Percentiles rank a stretch among this genome's conserved stretches.
Conservation (phyloP, 2,888 invertebrate species). For the Temnothorax rugatulus region DNA sequence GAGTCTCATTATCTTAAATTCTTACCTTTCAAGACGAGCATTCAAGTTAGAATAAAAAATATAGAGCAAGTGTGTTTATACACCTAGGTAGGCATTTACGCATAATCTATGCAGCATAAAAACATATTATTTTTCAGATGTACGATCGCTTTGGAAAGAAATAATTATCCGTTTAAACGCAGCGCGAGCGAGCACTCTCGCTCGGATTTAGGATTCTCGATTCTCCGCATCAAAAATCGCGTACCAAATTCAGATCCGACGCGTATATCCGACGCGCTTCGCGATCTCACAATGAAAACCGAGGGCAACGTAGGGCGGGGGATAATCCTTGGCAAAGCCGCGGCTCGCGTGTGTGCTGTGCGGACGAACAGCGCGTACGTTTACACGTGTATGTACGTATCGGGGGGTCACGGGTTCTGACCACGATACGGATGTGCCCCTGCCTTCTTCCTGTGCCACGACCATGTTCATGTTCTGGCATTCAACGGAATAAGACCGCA, state of each 20-base stretch:
- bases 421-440: slow-evolving; percentile 86
- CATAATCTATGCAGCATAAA: background rate
- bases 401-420: slow-evolving; percentile 86
- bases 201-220: slow-evolving; percentile 2
- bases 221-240: slow-evolving; percentile 31
- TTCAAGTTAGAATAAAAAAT: background rate
- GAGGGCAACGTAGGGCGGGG: slow-evolving; percentile 67
- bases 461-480: slow-evolving; percentile 81
- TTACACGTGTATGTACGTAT: slow-evolving; percentile 67
- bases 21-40: background rate
- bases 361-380: slow-evolving; percentile 72
- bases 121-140: background rate
- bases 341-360: slow-evolving; percentile 73
- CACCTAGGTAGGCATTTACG: background rate
- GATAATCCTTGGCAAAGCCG: slow-evolving; percentile 84
- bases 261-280: slow-evolving; percentile 28
- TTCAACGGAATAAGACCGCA: slow-evolving; percentile 82
- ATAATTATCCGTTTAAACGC: slow-evolving; percentile 31
- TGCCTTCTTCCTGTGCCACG: slow-evolving; percentile 86
- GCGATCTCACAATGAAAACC: slow-evolving; percentile 46
- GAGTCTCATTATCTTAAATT: background rate
- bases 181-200: background rate
- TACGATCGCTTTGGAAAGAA: slow-evolving; percentile 20
- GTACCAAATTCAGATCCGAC: slow-evolving; percentile 29
- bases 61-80: background rate